Conservation (phyloP, 2,113 vertebrate genomes). For the western clawed frog (Xenopus tropicalis) region UCB_Xtro_10.0 CM004447.2:123603001-123603500, state of each 20-base stretch:
- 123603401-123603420: conserved; percentile 3
- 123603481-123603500: conserved; percentile 20
- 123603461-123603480: conserved; percentile 39
- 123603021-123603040: background rate
- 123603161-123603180: background rate
- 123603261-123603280: background rate
- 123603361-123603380: background rate
- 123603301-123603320: background rate
- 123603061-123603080: background rate
- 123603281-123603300: background rate
- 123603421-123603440: conserved; percentile 31
- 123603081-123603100: background rate
- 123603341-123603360: conserved; percentile 4
- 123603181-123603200: background rate
- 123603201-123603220: background rate
- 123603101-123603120: background rate
- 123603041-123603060: background rate
- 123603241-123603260: background rate
- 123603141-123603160: background rate
- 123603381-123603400: conserved; percentile 17
- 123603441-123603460: conserved; percentile 35
- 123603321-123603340: conserved; percentile 3
- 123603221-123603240: background rate
- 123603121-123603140: background rate
- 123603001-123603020: background rate